Evolutionary conservation across 2,113 vertebrate genomes (phyloP).

Genomic region (Aegithalos caudatus): DNA sequence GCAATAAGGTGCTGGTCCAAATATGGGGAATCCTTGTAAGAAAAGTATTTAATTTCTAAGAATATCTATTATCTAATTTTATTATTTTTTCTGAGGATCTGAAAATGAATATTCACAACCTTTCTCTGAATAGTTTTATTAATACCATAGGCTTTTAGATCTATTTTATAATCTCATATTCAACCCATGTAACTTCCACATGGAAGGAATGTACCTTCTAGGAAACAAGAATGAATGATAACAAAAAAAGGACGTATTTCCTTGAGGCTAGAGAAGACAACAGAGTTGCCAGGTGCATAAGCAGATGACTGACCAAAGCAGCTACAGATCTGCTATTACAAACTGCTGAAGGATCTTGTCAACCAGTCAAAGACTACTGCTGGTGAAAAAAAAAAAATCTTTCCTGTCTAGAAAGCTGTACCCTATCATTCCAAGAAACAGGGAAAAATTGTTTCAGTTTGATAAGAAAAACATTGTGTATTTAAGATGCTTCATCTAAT

Average conservation of each 20-base stretch:
- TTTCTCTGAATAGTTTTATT: not conserved
- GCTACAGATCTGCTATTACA: not conserved
- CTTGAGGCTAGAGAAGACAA: not conserved
- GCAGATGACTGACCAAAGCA: not conserved
- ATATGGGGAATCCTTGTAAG: not conserved
- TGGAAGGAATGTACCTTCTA: not conserved
- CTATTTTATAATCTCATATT: not conserved
- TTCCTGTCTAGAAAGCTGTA: not conserved
- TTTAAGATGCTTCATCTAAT: not conserved
- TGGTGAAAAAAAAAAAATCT: not conserved
- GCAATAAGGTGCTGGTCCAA: not conserved
- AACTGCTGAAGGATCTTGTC: not conserved
- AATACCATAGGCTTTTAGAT: not conserved
- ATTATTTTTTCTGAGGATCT: not conserved
- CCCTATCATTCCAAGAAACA: not conserved
- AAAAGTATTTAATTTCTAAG: not conserved
- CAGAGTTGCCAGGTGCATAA: not conserved
- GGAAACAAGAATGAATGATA: not conserved
- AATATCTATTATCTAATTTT: not conserved
- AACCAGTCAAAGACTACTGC: not conserved
- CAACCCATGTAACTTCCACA: not conserved
- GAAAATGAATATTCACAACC: not conserved
- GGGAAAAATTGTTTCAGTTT: not conserved
- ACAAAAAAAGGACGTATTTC: not conserved
- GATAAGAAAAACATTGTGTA: not conserved